These are phyloP conservation scores for Athetis lepigone DNA, from an alignment of 2,888 invertebrate species.

Conservation along the genomic window DNA sequence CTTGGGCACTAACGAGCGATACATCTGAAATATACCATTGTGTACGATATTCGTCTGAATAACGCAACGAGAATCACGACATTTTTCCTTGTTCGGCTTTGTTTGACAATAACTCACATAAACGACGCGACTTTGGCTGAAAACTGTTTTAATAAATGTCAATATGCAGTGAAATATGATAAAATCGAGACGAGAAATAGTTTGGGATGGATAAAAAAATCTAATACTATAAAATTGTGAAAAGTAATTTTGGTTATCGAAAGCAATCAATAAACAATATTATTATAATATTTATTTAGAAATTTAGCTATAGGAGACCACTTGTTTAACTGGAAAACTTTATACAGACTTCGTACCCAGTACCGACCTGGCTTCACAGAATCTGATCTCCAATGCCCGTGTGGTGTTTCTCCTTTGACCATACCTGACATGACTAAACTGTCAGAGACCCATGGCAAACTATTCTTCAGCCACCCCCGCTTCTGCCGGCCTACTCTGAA, in stretches of 20 bases:
- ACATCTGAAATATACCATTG: slow-evolving; percentile 60
- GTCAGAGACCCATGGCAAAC: too few relatives aligned
- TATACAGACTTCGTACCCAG: too few relatives aligned
- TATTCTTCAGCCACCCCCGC: too few relatives aligned
- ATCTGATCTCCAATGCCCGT: too few relatives aligned
- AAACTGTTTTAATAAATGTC: slow-evolving; percentile 30
- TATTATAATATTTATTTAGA: too few relatives aligned
- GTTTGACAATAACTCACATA: slow-evolving; percentile 20
- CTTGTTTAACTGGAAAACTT: too few relatives aligned
- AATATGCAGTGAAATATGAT: slow-evolving; percentile 18
- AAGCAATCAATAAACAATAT: too few relatives aligned
- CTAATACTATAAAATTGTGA: slow-evolving; percentile 10
- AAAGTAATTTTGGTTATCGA: slow-evolving; percentile 8
- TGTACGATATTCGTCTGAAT: slow-evolving; percentile 55
- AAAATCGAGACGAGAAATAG: slow-evolving; percentile 8
- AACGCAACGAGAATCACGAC: slow-evolving; percentile 30
- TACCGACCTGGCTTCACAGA: too few relatives aligned
- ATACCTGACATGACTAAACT: too few relatives aligned
- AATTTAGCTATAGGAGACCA: too few relatives aligned
- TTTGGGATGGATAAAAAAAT: not conserved
- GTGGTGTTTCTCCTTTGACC: too few relatives aligned
- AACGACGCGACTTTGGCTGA: slow-evolving; percentile 16
- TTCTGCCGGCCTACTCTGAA: too few relatives aligned
- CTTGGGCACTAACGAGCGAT: slow-evolving; percentile 61
- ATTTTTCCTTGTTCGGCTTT: slow-evolving; percentile 46